Evolutionary conservation across 2,888 invertebrate genomes (phyloP), one percentile per base, ranked within the genome.

Genomic region (Pomacea canaliculata): DNA sequence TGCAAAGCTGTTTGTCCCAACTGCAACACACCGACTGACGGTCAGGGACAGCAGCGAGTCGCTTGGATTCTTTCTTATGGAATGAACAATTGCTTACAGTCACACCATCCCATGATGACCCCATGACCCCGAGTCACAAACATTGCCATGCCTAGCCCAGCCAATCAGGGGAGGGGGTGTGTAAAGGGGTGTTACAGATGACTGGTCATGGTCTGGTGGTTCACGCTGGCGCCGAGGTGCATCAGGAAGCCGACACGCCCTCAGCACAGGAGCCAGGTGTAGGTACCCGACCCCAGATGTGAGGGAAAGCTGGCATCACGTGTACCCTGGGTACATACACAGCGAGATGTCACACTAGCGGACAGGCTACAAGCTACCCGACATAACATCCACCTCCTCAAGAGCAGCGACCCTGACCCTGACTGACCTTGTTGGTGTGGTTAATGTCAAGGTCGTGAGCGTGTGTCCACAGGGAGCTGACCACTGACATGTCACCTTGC

Each of bases 401-500:
- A 23, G 23, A 23, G 23, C 23, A 23, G 23, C 23, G 18, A n/a
- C 18, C 60, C 60, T 37, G 37, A 37, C 37, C 5, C 51, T 18
- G 13, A 80, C 82, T 62, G 78, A 85, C 87, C 63, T 78, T 78
- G 78, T 87, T 85, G 1, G 71, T 67, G 63, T 86, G 84, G 80
- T 87, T 83, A 48, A 87, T 82, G 76, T 85, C 80, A 13, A 85
- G 71, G n/a, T 70, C 48, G 2, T 81, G 73, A 62, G 81, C 76
- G 75, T 85, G 81, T 2, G 82, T 82, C 86, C 87, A 87, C 18
- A 87, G 74, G 1, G 78, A 70, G 78, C 85, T 85, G 71, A 87
- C 80, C 7, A 85, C 78, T 49, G 82, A 82, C 19, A 84, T 81
- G 59, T 86, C 86, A 12, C 85, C 84, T 0, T 83, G 80, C 62